A percentile compares a stretch with the other conserved stretches of the same genome.
phyloP scores from a whole-genome alignment of 2,797 vertebrate species.

The Cottoperca gobio region DNA sequence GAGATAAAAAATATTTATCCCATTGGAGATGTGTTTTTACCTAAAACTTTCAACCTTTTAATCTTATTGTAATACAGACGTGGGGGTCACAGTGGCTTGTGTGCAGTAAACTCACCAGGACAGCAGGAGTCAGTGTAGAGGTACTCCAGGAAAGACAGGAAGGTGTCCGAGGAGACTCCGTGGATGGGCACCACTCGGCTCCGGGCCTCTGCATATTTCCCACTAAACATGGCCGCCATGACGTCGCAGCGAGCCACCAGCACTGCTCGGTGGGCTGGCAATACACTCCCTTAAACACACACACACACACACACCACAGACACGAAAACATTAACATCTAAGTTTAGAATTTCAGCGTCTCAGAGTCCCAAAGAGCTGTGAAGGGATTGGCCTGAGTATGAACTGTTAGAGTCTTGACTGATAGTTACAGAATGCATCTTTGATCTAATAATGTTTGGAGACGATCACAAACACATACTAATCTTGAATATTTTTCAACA shows the following conservation, averaged over 20 bases:
- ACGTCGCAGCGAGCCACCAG: slow-evolving; percentile 96
- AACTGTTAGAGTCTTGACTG: slow-evolving; percentile 3
- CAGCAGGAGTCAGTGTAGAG: slow-evolving; percentile 97
- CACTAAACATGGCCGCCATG: slow-evolving; percentile 99
- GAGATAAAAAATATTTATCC: no score
- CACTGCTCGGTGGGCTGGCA: slow-evolving; percentile 95
- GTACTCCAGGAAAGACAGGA: slow-evolving; percentile 96
- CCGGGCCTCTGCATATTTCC: slow-evolving; percentile 94
- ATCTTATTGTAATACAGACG: neutral
- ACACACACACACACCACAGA: slow-evolving; percentile 28
- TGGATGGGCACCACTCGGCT: slow-evolving; percentile 94
- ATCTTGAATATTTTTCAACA: neutral
- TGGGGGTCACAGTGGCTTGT: neutral
- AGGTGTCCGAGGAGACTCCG: slow-evolving; percentile 97
- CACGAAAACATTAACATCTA: slow-evolving; percentile 7
- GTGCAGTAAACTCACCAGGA: slow-evolving; percentile 88
- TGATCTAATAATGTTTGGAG: neutral
- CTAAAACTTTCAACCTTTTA: neutral
- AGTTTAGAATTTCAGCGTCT: neutral
- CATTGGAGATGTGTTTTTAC: neutral
- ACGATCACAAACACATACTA: neutral
- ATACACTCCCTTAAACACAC: slow-evolving; percentile 84
- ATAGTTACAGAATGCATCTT: neutral
- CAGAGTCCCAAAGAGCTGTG: slow-evolving; percentile 4
- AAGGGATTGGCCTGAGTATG: neutral